A percentile compares a stretch with the other conserved stretches of the same genome.
Evolutionary conservation across 2,888 invertebrate species (phyloP).

Genomic region (Phengaris alcon): DNA sequence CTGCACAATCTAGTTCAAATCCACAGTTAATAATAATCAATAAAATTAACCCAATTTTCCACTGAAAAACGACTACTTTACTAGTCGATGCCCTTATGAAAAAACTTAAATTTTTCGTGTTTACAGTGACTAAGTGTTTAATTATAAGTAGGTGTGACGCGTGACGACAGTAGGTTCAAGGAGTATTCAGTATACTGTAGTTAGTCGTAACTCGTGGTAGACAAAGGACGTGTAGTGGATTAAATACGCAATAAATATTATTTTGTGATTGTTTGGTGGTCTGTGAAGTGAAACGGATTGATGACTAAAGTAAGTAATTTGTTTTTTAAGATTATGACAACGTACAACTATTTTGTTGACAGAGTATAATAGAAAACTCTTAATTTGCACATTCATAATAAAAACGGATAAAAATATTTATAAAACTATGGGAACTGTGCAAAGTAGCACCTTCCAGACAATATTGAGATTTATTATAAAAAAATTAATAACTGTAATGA

Average conservation of each 20-base stretch:
- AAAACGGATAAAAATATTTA: no score
- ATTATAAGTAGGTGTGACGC: slow-evolving; percentile 1
- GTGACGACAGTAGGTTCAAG: slow-evolving; percentile 2
- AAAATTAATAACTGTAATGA: neutral
- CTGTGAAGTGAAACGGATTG: neutral
- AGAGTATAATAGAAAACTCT: no score
- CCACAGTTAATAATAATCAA: no score
- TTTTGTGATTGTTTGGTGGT: neutral
- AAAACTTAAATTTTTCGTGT: neutral
- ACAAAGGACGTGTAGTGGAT: neutral
- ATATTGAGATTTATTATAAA: no score
- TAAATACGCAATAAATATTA: neutral
- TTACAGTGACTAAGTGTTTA: neutral
- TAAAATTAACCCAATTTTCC: neutral
- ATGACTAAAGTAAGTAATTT: slow-evolving; percentile 9
- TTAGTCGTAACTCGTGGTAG: neutral
- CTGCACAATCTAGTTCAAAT: no score
- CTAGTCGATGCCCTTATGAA: no score
- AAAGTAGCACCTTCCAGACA: no score
- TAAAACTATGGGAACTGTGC: no score
- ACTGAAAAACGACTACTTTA: neutral
- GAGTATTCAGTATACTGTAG: neutral
- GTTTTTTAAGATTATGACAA: no score
- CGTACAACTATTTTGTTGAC: no score
- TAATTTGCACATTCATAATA: no score